A percentile compares a stretch with the other conserved stretches of the same genome.
These are phyloP conservation scores for Tachypleus tridentatus DNA, from an alignment of 1,140 invertebrate species.

Conservation along the genomic window DNA sequence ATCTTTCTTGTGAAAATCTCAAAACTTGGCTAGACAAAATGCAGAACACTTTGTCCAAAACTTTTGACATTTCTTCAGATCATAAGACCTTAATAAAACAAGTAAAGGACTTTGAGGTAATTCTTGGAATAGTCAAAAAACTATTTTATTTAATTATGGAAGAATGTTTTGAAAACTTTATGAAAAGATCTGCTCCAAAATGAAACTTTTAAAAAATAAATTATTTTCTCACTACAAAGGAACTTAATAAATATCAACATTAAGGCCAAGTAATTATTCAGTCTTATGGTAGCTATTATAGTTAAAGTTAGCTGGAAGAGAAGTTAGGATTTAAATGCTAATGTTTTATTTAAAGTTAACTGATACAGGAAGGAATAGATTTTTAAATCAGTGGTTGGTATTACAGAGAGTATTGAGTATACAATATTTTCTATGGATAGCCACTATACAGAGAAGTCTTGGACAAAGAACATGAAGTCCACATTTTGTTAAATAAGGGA, in stretches of 20 bases:
- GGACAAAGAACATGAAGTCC: constrained; percentile 81
- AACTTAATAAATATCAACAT: too few species aligned
- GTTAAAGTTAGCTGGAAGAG: too few species aligned
- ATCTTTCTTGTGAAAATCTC: constrained; percentile 68
- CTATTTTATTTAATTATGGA: background rate
- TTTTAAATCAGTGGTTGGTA: too few species aligned
- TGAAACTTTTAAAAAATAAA: background rate
- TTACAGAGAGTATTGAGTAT: too few species aligned
- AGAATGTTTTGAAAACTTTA: background rate
- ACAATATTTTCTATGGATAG: constrained; percentile 23
- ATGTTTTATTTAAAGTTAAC: too few species aligned
- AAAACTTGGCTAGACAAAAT: constrained; percentile 74
- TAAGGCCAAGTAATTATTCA: too few species aligned
- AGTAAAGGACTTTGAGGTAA: constrained; percentile 64
- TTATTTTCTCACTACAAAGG: background rate
- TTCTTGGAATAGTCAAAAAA: background rate
- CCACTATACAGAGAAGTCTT: constrained; percentile 77
- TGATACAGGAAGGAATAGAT: too few species aligned
- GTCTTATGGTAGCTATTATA: too few species aligned
- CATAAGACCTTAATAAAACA: constrained; percentile 69
- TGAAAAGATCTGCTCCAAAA: background rate
- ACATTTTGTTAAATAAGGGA: constrained; percentile 87
- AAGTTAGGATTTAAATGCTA: too few species aligned
- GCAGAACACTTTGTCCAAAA: constrained; percentile 52
- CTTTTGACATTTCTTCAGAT: constrained; percentile 78